phyloP scores from a whole-genome alignment of 2,113 vertebrate species.

The Laticauda laticaudata region DNA sequence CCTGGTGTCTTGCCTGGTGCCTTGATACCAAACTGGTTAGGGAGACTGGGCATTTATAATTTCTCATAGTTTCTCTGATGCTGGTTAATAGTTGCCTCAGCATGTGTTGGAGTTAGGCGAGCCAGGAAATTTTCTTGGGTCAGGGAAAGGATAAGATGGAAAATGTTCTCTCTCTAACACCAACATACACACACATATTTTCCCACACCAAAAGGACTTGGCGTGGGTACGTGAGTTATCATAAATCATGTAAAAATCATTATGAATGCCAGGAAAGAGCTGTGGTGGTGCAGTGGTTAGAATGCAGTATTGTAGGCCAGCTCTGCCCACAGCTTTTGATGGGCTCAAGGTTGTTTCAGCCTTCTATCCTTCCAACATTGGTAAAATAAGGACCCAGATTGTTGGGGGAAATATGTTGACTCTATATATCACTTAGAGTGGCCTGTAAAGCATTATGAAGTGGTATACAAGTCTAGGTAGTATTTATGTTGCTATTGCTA shows the following conservation, averaged over 20 bases:
- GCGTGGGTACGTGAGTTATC: neutral
- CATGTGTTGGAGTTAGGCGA: neutral
- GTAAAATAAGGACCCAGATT: neutral
- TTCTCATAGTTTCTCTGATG: neutral
- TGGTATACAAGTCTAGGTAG: neutral
- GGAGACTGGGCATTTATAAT: neutral
- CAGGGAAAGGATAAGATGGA: neutral
- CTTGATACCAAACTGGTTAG: neutral
- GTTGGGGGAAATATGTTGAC: neutral
- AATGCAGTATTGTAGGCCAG: neutral
- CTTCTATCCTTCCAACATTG: neutral
- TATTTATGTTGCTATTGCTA: neutral
- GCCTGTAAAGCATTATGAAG: neutral
- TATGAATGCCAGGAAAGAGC: neutral
- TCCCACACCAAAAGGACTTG: neutral
- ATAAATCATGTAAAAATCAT: neutral
- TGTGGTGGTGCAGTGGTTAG: neutral
- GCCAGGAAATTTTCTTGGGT: neutral
- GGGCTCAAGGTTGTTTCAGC: neutral
- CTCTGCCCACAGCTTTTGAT: neutral
- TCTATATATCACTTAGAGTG: neutral
- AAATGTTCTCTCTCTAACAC: neutral
- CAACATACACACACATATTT: neutral
- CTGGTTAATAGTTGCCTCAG: neutral
- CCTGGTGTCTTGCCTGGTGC: neutral